Base-by-base conservation (phyloP, 2,888 invertebrate genomes). In the Ethmia dodecea region DNA sequence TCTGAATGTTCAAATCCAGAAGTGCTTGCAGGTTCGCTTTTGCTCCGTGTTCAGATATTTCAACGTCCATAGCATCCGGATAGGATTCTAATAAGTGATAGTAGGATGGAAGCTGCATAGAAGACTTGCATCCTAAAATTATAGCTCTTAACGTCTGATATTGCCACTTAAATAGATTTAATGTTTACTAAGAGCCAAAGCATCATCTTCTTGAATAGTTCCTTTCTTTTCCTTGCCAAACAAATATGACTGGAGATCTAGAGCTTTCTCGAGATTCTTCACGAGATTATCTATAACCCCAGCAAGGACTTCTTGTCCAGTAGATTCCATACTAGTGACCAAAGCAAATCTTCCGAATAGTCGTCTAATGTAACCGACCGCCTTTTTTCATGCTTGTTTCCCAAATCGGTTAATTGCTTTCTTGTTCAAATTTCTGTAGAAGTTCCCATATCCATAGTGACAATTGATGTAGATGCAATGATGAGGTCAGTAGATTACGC, bases 41-140 rank as follows among this genome's bases (percentile, higher is more conserved):
- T 28, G 26, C 33, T 18, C 33, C 33, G n/a, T 13, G 6, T 13
- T 33, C 33, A 18, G 18, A n/a, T 13, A 33, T 27, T 33, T 33
- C 18, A 12, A 33, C 18, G 18, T 5, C 18, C 9, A 5, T 18
- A 9, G 18, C 15, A 26, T 25, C 15, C 14, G 25, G 26, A 25
- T 32, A 32, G 5, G 32, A 15, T 24, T 13, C 15, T 15, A 32
- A 15, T n/a, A 32, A 22, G 25, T 32, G 25, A 14, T 25, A 13
- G n/a, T 32, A 32, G 8, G 32, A 26, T 14, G 32, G 28, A 14
- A 32, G 16, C 11, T 10, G 18, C 18, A 27, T 13, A 25, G 25
- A 27, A 29, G 13, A 15, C 13, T 13, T 33, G 15, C 18, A 18
- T 15, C 27, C 5, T 13, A 13, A 25, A 18, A 33, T 8, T 12